Percentiles rank a stretch among this genome's conserved stretches.
Evolutionary conservation across 2,797 vertebrate species (phyloP).

Genomic region (Hippoglossus hippoglossus): DNA sequence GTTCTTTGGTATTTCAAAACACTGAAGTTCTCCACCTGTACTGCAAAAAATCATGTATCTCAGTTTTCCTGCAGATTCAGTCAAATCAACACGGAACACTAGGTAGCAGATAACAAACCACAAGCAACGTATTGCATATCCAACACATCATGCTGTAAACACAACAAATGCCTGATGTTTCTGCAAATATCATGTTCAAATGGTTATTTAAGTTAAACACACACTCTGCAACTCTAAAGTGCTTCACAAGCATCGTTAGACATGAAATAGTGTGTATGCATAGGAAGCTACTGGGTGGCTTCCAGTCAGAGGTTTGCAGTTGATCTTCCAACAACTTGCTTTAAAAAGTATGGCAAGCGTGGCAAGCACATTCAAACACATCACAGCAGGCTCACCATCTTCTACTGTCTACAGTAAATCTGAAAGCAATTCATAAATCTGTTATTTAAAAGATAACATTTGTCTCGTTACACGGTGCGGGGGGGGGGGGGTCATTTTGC

Average conservation of each 20-base stretch:
- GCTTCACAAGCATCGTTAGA: constrained; percentile 51
- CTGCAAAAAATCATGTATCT: constrained; percentile 28
- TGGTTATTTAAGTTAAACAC: constrained; percentile 15
- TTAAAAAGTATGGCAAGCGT: constrained; percentile 35
- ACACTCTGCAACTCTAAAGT: constrained; percentile 38
- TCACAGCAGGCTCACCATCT: constrained; percentile 41
- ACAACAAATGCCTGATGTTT: constrained; percentile 28
- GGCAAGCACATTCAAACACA: constrained; percentile 48
- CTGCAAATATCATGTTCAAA: constrained; percentile 9
- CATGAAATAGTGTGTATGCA: constrained; percentile 7
- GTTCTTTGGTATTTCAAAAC: constrained; percentile 56
- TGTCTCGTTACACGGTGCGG: background rate
- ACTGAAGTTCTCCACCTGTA: constrained; percentile 2
- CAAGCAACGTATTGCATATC: constrained; percentile 22
- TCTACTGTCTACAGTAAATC: constrained; percentile 54
- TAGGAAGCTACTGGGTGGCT: constrained; percentile 32
- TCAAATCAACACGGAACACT: constrained; percentile 31
- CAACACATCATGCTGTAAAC: constrained; percentile 36
- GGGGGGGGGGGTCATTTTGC: background rate
- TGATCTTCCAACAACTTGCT: constrained; percentile 38
- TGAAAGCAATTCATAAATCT: constrained; percentile 1
- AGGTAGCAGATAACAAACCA: constrained; percentile 32
- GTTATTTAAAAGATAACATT: constrained; percentile 3
- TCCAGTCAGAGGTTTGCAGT: constrained; percentile 58
- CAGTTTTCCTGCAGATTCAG: constrained; percentile 4